phyloP scores from a whole-genome alignment of 2,113 vertebrate genomes.

The Lycaon pictus region DNA sequence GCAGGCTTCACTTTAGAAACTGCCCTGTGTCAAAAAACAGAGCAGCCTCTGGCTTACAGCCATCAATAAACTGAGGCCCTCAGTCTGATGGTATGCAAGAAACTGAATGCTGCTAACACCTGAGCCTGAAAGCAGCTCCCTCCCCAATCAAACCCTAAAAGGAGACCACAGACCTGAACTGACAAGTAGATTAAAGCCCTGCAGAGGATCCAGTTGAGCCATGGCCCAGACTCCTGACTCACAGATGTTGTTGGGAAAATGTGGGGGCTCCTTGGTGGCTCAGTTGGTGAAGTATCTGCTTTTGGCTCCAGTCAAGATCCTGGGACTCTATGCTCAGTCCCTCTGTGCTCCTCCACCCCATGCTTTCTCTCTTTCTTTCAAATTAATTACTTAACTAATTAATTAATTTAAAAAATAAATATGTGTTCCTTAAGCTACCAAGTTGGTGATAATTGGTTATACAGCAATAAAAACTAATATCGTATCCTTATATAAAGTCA shows the following conservation, averaged over 20 bases:
- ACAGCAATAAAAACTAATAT: not conserved
- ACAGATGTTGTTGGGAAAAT: not conserved
- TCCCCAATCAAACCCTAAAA: not conserved
- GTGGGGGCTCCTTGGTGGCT: too few relatives aligned
- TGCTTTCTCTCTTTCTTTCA: too few relatives aligned
- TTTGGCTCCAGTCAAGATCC: too few relatives aligned
- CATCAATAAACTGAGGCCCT: not conserved
- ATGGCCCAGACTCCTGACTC: not conserved
- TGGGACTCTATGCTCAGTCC: too few relatives aligned
- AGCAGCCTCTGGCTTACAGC: not conserved
- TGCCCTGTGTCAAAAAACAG: not conserved
- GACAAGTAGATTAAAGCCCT: not conserved
- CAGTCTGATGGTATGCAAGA: not conserved
- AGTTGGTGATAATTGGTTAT: not conserved
- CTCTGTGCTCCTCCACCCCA: too few relatives aligned
- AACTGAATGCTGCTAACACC: not conserved
- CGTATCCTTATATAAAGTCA: not conserved
- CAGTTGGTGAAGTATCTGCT: too few relatives aligned
- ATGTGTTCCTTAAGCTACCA: not conserved
- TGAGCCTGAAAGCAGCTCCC: not conserved
- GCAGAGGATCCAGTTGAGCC: not conserved
- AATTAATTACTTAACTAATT: too few relatives aligned
- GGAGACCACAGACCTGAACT: not conserved
- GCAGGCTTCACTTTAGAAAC: not conserved
- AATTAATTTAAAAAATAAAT: not conserved